phyloP scores from a whole-genome alignment of 2,797 vertebrate species.

The Phoeniculus purpureus region DNA sequence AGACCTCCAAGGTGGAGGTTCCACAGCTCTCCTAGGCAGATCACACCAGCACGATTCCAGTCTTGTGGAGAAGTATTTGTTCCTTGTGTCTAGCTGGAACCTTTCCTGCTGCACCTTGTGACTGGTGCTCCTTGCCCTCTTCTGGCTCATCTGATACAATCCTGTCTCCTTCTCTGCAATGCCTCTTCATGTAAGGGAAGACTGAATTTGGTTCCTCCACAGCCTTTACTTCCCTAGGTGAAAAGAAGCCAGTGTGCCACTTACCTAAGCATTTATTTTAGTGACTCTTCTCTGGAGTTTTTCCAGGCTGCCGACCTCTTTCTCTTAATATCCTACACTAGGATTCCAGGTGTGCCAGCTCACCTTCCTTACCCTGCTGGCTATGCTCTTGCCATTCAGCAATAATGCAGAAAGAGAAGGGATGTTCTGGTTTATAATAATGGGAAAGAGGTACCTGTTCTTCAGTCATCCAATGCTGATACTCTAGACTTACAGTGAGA shows the following conservation, averaged over 20 bases:
- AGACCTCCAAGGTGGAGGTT: neutral
- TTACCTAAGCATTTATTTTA: neutral
- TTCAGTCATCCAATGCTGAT: neutral
- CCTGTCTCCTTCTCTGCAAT: neutral
- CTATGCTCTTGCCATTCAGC: neutral
- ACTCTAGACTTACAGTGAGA: neutral
- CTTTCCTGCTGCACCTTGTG: neutral
- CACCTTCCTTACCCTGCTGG: neutral
- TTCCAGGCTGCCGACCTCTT: neutral
- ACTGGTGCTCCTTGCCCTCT: neutral
- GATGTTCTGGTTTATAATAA: neutral
- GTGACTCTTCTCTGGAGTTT: neutral
- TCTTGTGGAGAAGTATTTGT: neutral
- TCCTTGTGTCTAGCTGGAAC: neutral
- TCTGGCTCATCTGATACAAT: neutral
- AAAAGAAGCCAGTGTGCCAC: neutral
- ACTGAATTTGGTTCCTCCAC: neutral
- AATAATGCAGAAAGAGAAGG: neutral
- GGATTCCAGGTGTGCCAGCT: neutral
- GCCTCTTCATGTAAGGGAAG: neutral
- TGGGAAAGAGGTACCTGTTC: neutral
- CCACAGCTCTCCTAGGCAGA: neutral
- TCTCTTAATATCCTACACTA: neutral
- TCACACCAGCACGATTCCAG: neutral
- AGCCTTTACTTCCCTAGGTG: neutral